Evolutionary conservation across 2,797 vertebrate species (phyloP).

Genomic region (Paramormyrops hopkinsi): DNA sequence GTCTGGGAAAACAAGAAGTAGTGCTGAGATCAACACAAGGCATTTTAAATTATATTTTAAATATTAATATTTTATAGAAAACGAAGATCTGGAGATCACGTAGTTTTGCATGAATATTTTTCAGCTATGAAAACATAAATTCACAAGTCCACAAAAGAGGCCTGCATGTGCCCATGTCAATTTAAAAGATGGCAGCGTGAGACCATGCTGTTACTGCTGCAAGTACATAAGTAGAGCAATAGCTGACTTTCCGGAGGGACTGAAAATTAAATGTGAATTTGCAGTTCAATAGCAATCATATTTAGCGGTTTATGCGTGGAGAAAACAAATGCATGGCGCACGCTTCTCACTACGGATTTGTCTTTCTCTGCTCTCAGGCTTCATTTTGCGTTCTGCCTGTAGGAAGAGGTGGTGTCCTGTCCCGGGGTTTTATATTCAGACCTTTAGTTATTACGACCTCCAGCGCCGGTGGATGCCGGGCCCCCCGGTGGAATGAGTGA

Average conservation of each 20-base stretch:
- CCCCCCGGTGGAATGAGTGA: slow-evolving; percentile 59
- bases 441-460: not conserved
- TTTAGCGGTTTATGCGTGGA: not conserved
- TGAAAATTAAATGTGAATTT: not conserved
- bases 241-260: not conserved
- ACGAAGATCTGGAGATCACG: not conserved
- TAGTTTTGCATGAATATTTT: not conserved
- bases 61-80: not conserved
- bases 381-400: not conserved
- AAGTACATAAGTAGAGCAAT: not conserved
- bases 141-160: not conserved
- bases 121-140: not conserved
- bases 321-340: not conserved
- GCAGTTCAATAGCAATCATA: not conserved
- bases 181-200: not conserved
- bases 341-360: not conserved
- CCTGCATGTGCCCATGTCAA: not conserved
- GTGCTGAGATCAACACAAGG: not conserved
- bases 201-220: not conserved
- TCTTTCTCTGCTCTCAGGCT: not conserved
- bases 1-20: not conserved
- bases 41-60: not conserved
- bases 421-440: not conserved
- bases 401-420: not conserved
- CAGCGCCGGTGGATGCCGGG: not conserved